Conservation (phyloP, 2,888 invertebrate genomes). For the Meloe dianella region DNA sequence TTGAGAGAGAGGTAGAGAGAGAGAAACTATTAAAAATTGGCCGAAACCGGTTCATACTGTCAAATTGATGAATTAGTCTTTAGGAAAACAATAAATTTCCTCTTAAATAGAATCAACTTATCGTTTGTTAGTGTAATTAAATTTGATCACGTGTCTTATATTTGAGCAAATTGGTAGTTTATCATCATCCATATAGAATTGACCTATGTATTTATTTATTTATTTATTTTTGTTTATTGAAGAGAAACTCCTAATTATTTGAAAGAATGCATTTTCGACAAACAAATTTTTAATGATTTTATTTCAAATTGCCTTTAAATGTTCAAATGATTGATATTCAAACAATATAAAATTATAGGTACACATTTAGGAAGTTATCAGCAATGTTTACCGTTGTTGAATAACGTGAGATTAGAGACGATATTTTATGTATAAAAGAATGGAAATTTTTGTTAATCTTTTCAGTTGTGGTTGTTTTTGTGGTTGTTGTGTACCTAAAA, state of each 20-base stretch:
- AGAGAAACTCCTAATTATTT: background rate
- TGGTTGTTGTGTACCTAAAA: too few relatives aligned
- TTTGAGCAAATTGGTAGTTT: background rate
- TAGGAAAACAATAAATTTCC: too few relatives aligned
- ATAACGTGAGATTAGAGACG: too few relatives aligned
- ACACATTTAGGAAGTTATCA: background rate
- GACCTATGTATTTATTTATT: background rate
- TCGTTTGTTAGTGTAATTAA: background rate
- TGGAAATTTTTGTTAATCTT: background rate
- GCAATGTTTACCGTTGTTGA: background rate
- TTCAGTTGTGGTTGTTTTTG: background rate
- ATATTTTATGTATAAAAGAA: background rate
- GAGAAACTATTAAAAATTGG: too few relatives aligned
- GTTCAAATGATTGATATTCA: background rate
- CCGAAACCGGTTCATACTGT: background rate
- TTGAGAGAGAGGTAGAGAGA: too few relatives aligned
- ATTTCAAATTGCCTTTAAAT: too few relatives aligned
- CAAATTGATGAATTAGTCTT: too few relatives aligned
- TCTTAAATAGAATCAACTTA: background rate
- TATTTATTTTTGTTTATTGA: background rate
- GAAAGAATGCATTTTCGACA: background rate
- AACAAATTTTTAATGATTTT: too few relatives aligned
- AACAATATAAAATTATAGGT: background rate
- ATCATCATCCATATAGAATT: background rate
- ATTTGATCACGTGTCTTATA: background rate